Evolutionary conservation across 1,140 invertebrate species (phyloP).

Genomic region (Microplitis demolitor): DNA sequence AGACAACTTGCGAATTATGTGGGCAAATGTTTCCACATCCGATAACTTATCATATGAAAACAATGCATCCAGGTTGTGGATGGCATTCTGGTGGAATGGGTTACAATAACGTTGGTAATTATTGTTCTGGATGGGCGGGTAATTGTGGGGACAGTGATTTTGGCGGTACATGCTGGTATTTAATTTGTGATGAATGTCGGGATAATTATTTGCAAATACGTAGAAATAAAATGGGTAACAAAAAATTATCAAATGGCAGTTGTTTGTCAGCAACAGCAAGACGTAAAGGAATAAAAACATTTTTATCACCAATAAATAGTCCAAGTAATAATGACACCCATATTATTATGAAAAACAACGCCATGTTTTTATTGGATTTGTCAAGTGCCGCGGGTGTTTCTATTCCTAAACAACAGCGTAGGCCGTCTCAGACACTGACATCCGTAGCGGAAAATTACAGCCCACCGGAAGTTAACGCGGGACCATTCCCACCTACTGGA

Average conservation of each 20-base stretch:
- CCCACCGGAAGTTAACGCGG: slow-evolving; percentile 59
- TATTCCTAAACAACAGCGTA: slow-evolving; percentile 59
- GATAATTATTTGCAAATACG: slow-evolving; percentile 76
- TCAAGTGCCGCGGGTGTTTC: slow-evolving; percentile 71
- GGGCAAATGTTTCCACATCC: slow-evolving; percentile 78
- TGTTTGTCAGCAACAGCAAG: slow-evolving; percentile 27
- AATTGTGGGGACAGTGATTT: slow-evolving; percentile 87
- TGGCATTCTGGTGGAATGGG: slow-evolving; percentile 84
- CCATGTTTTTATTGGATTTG: slow-evolving; percentile 90
- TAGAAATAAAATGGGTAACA: slow-evolving; percentile 51
- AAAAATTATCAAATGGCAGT: slow-evolving; percentile 36
- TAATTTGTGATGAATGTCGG: slow-evolving; percentile 87
- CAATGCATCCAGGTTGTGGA: slow-evolving; percentile 88
- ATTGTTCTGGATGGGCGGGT: slow-evolving; percentile 85
- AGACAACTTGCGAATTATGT: slow-evolving; percentile 86
- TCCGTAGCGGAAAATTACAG: slow-evolving; percentile 68
- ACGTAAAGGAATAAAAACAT: slow-evolving; percentile 40
- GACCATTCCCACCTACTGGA: slow-evolving; percentile 67
- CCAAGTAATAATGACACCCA: slow-evolving; percentile 69
- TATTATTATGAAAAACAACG: slow-evolving; percentile 88
- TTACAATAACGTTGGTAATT: slow-evolving; percentile 84
- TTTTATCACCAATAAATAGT: slow-evolving; percentile 51
- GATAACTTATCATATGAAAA: slow-evolving; percentile 90
- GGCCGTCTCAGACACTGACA: slow-evolving; percentile 66
- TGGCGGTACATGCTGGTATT: slow-evolving; percentile 86